Percentiles rank a stretch among this genome's conserved stretches.
phyloP scores from a whole-genome alignment of 2,113 vertebrate genomes.

The Sylvilagus bachmani region DNA sequence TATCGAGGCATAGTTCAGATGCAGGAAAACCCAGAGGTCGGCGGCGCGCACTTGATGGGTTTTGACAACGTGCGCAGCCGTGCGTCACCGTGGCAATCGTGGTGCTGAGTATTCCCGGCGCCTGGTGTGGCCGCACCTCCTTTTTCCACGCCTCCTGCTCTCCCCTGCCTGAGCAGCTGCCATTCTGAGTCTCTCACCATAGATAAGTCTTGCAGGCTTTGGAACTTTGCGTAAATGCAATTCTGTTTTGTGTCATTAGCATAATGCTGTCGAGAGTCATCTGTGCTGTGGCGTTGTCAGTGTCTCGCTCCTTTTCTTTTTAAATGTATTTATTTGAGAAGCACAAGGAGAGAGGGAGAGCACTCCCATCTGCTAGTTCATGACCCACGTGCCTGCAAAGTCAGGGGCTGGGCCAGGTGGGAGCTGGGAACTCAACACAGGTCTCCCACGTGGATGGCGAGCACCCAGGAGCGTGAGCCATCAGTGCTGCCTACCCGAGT shows the following conservation, averaged over 20 bases:
- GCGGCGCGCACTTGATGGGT: background rate
- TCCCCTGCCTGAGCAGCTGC: background rate
- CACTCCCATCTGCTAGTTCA: no score
- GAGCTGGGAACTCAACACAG: no score
- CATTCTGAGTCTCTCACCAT: background rate
- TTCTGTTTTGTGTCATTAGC: background rate
- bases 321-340: no score
- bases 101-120: background rate
- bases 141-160: background rate
- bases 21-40: background rate
- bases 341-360: no score
- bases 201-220: background rate
- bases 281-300: background rate
- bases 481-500: no score
- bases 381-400: no score
- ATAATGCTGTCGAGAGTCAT: background rate
- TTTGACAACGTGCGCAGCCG: background rate
- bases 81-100: background rate
- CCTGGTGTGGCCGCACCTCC: no score
- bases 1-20: background rate
- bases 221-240: background rate
- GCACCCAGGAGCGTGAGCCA: no score
- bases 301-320: background rate
- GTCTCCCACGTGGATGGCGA: no score
- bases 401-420: no score